These are phyloP conservation scores for Lampropteryx suffumata DNA, from an alignment of 2,888 invertebrate genomes.

Conservation along the genomic window DNA sequence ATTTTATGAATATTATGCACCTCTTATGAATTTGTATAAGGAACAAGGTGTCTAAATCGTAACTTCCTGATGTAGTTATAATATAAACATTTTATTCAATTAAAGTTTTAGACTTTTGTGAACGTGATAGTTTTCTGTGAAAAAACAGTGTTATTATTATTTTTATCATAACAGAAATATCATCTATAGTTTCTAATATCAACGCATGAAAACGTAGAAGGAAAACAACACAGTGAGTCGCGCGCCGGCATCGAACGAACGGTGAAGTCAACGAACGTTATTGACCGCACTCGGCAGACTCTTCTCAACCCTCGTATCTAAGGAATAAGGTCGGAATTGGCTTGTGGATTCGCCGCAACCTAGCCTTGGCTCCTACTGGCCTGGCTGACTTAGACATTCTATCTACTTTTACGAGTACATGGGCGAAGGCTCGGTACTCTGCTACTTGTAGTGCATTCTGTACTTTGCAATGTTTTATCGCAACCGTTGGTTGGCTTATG, in stretches of 20 bases:
- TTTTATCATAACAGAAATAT: conserved; percentile 43
- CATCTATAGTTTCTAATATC: conserved; percentile 77
- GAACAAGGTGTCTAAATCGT: too few species aligned
- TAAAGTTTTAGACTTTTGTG: too few species aligned
- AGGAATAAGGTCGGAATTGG: conserved; percentile 51
- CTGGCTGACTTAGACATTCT: conserved; percentile 83
- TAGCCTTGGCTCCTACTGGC: conserved; percentile 82
- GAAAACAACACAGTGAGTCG: conserved; percentile 79
- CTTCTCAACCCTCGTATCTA: conserved; percentile 42
- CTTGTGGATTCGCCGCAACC: conserved; percentile 51
- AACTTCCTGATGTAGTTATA: too few species aligned
- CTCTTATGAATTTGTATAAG: too few species aligned
- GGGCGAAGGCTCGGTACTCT: conserved; percentile 72
- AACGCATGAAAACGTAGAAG: conserved; percentile 81
- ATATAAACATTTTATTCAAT: neutral
- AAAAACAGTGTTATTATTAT: conserved; percentile 30
- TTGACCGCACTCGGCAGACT: conserved; percentile 56
- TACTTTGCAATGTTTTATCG: conserved; percentile 59
- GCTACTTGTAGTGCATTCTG: conserved; percentile 61
- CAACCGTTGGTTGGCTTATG: conserved; percentile 39
- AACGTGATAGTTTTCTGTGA: too few species aligned
- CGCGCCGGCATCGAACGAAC: conserved; percentile 73
- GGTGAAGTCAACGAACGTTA: conserved; percentile 82
- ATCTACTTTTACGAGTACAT: conserved; percentile 82
- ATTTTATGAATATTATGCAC: neutral